phyloP scores from a whole-genome alignment of 1,140 invertebrate genomes.

The Caerostris darwini region DNA sequence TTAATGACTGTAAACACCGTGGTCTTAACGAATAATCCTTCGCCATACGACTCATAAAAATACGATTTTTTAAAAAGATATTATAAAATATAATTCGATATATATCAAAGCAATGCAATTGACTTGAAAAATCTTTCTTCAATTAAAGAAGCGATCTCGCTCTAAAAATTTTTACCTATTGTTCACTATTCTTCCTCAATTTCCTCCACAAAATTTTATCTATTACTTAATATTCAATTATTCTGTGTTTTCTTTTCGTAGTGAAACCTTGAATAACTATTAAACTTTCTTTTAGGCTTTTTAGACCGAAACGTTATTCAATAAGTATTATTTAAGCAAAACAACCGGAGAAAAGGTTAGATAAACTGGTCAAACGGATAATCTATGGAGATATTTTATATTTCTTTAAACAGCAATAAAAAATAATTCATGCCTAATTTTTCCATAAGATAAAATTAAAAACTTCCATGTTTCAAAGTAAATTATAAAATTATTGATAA shows the following conservation, averaged over 20 bases:
- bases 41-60: not conserved
- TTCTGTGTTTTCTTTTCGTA: not conserved
- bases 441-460: no score
- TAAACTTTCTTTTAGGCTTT: not conserved
- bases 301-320: constrained; percentile 12
- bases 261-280: constrained; percentile 12
- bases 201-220: not conserved
- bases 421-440: no score
- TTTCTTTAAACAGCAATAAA: no score
- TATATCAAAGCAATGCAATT: not conserved
- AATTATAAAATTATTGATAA: no score
- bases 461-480: no score
- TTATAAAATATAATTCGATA: not conserved
- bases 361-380: not conserved
- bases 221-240: not conserved
- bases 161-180: not conserved
- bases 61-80: not conserved
- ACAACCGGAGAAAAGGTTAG: not conserved
- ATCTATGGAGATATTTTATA: no score
- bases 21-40: not conserved
- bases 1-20: not conserved
- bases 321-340: not conserved
- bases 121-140: not conserved
- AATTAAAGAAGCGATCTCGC: not conserved
- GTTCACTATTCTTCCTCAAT: not conserved